Evolutionary conservation across 2,888 invertebrate species (phyloP), one percentile per base, ranked within the genome.

Genomic region (Branchipolynoe longqiensis): DNA sequence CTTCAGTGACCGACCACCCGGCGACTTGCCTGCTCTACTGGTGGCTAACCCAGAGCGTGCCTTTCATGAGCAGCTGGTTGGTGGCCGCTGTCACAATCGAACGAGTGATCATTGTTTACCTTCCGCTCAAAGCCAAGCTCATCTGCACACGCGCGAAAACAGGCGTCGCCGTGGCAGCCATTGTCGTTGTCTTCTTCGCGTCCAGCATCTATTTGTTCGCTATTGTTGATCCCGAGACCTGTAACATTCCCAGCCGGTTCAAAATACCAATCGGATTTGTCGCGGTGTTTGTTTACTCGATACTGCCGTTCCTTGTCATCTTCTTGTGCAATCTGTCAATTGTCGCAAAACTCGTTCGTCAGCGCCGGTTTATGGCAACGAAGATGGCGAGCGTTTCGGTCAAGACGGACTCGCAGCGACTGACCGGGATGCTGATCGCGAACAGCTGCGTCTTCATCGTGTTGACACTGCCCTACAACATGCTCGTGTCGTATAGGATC

Each of bases 51-150:
- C 78, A 78, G 18, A 48, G 41, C 48, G 22, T 54, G 4, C 78
- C 86, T 4, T 87, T 86, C 48, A 88, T 82, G 62, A 83, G 87
- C 69, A 88, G 87, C 84, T 88, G 88, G 88, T 78, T 88, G 36
- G 85, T 88, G 3, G 88, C 86, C 0, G 88, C 86, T 64, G 69
- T 88, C 12, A 83, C 88, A 4, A 62, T 88, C 14, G 88, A 88
- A 64, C 82, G 88, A 36, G 41, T 88, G 25, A 58, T 88, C 22
- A 85, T 86, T 84, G 87, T 87, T 25, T 88, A 86, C 69, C 56
- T 48, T 25, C 87, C 87, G 12, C 85, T 83, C 54, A 58, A 85
- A 28, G 88, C 88, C 41, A 83, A 86, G 40, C 31, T 38, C 31
- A 31, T 85, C 64, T 88, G 88, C 58, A 88, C 87, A 0, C 25